Evolutionary conservation across 92 coral and sea anemone species (phyloP).

Genomic region (Galaxea fascicularis): DNA sequence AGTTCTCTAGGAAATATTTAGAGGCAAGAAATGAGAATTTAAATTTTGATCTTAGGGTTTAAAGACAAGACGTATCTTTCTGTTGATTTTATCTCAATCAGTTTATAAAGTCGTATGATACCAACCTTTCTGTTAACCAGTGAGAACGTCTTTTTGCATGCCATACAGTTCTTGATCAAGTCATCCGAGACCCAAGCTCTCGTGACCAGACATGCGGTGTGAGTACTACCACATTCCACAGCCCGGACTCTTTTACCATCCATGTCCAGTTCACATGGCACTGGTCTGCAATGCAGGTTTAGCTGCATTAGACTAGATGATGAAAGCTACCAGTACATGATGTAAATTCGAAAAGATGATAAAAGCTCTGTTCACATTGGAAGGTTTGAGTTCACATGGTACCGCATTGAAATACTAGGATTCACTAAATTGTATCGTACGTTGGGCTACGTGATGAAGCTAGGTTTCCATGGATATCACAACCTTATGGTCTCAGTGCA

Average conservation of each 20-base stretch:
- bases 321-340: neutral
- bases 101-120: neutral
- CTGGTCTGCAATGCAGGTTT: constrained; percentile 44
- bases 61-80: too few species aligned
- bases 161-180: constrained; percentile 94
- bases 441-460: too few species aligned
- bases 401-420: too few species aligned
- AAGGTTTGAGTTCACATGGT: too few species aligned
- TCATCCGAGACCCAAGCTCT: constrained; percentile 93
- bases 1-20: too few species aligned
- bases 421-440: too few species aligned
- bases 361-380: too few species aligned
- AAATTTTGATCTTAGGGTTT: too few species aligned
- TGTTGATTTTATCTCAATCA: neutral
- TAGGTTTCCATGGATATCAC: too few species aligned
- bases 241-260: constrained; percentile 87
- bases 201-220: constrained; percentile 90
- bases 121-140: constrained; percentile 80
- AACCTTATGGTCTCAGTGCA: too few species aligned
- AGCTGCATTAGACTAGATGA: neutral
- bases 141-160: constrained; percentile 89
- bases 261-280: constrained; percentile 89
- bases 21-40: too few species aligned
- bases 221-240: constrained; percentile 85
- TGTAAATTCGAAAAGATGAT: neutral